phyloP scores from a whole-genome alignment of 92 coral and sea anemone genomes.

The Chrysogorgia sp. region DNA sequence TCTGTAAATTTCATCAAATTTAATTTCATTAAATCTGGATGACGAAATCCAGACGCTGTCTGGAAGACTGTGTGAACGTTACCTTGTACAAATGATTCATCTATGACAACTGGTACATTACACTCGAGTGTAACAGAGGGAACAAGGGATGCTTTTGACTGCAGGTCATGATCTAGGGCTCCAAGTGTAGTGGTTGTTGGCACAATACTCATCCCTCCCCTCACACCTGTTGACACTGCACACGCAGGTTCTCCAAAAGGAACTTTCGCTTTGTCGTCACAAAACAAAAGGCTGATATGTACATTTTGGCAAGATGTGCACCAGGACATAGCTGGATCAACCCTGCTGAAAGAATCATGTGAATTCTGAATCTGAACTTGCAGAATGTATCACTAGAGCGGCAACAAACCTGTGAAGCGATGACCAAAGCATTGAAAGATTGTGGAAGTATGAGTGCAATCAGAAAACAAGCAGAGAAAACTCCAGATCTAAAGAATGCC shows the following conservation, averaged over 20 bases:
- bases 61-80: constrained; percentile 57
- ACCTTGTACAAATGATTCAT: constrained; percentile 64
- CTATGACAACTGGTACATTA: constrained; percentile 53
- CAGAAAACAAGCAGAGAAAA: not conserved
- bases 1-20: constrained; percentile 45
- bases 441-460: not conserved
- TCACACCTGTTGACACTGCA: constrained; percentile 51
- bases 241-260: constrained; percentile 55
- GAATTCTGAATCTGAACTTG: too few relatives aligned
- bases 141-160: too few relatives aligned
- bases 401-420: constrained; percentile 15
- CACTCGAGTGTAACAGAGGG: constrained; percentile 41
- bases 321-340: too few relatives aligned
- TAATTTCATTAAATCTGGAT: constrained; percentile 47
- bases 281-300: not conserved
- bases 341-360: too few relatives aligned
- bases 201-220: constrained; percentile 38
- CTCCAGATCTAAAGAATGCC: too few relatives aligned
- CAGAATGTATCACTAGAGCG: too few relatives aligned
- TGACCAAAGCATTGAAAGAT: constrained; percentile 12
- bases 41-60: constrained; percentile 54
- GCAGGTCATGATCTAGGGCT: constrained; percentile 55
- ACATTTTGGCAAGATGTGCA: constrained; percentile 52
- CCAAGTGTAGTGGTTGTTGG: constrained; percentile 40
- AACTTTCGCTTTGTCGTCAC: too few relatives aligned